Percentiles rank a stretch among this genome's conserved stretches.
Evolutionary conservation across 2,797 vertebrate genomes (phyloP).

Genomic region (Pelochelys cantorii): DNA sequence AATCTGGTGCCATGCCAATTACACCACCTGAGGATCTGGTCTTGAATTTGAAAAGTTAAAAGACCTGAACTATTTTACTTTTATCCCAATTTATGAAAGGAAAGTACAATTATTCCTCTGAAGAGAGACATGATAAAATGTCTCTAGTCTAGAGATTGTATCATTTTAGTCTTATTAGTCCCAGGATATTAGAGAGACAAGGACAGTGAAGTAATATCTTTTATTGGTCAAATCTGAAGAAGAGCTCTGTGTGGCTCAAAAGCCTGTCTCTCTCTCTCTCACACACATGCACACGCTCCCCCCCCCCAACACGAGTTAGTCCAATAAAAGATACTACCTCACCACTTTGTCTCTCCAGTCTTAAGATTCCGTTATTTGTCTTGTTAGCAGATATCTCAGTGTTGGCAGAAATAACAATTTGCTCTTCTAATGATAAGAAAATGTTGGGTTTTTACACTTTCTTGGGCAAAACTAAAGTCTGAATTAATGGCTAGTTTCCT

Average conservation of each 20-base stretch:
- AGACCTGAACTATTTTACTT: background rate
- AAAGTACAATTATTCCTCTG: background rate
- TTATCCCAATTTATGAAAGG: background rate
- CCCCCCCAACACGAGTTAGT: background rate
- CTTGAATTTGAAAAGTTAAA: background rate
- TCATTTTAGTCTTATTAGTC: background rate
- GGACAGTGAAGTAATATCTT: background rate
- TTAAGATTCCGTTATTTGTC: background rate
- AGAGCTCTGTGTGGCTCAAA: background rate
- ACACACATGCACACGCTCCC: too few relatives aligned
- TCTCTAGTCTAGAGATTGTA: background rate
- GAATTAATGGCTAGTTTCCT: background rate
- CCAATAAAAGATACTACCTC: background rate
- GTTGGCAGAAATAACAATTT: background rate
- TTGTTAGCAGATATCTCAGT: background rate
- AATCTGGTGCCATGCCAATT: background rate
- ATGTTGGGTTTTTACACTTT: background rate
- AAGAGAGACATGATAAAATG: background rate
- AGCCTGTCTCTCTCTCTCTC: background rate
- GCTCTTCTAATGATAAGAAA: slow-evolving; percentile 1
- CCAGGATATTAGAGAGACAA: background rate
- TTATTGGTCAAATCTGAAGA: background rate
- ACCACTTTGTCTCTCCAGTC: background rate
- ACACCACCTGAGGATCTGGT: background rate
- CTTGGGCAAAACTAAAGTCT: background rate